A percentile compares a stretch with the other conserved stretches of the same genome.
These are phyloP conservation scores for Entomobrya multifasciata DNA, from an alignment of 2,888 invertebrate species.

Conservation along the genomic window DNA sequence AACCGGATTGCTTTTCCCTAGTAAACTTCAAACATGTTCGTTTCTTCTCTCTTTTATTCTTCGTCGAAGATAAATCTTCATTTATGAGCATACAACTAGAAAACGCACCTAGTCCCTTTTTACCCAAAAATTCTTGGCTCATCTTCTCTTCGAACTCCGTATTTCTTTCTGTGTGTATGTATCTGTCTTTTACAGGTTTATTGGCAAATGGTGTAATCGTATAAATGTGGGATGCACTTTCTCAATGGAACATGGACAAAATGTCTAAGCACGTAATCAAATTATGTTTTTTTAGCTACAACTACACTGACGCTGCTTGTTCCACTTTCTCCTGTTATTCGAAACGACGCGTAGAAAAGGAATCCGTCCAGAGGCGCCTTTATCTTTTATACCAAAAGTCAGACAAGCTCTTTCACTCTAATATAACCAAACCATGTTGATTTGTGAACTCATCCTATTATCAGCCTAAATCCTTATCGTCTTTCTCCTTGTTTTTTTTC, in stretches of 20 bases:
- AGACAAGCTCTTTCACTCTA: too few relatives aligned
- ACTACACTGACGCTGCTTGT: neutral
- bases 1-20: constrained; percentile 13
- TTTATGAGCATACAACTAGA: neutral
- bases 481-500: neutral
- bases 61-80: constrained; percentile 45
- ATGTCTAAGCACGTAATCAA: constrained; percentile 46
- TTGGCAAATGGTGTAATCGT: constrained; percentile 27
- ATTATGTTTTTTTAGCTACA: constrained; percentile 25
- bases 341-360: constrained; percentile 1
- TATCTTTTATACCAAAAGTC: too few relatives aligned
- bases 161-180: too few relatives aligned
- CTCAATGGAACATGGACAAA: constrained; percentile 4
- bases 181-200: neutral
- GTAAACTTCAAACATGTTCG: neutral
- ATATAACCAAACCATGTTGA: constrained; percentile 19
- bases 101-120: constrained; percentile 17
- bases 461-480: neutral
- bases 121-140: neutral
- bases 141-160: too few relatives aligned
- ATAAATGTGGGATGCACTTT: too few relatives aligned
- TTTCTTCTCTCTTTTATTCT: constrained; percentile 8
- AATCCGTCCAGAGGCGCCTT: neutral
- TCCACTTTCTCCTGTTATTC: constrained; percentile 12
- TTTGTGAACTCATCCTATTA: constrained; percentile 40